These are phyloP conservation scores for Blastobasis lacticolella DNA, from an alignment of 2,888 invertebrate species.

Conservation along the genomic window DNA sequence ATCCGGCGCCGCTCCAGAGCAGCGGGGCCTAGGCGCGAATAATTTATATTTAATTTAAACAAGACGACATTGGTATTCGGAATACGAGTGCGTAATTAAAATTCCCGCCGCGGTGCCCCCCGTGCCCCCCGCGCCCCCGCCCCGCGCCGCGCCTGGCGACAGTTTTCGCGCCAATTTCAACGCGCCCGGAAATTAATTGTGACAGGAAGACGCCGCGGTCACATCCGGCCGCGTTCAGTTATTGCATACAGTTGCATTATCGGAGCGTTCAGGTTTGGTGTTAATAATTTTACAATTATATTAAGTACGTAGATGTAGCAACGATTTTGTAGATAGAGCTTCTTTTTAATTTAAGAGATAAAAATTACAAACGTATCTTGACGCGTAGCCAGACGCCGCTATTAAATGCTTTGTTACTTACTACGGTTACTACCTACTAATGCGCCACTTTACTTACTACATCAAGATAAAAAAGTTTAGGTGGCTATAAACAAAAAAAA, in stretches of 20 bases:
- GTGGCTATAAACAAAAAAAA: no score
- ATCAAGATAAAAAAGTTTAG: no score
- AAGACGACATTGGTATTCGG: conserved; percentile 74
- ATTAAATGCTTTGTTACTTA: no score
- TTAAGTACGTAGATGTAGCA: conserved; percentile 22
- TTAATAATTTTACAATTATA: conserved; percentile 1
- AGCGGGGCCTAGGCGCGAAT: conserved; percentile 68
- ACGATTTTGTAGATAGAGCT: no score
- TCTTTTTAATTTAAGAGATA: no score
- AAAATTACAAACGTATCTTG: no score
- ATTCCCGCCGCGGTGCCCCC: conserved; percentile 66
- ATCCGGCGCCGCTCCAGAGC: conserved; percentile 49
- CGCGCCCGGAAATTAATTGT: conserved; percentile 74
- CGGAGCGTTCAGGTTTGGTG: conserved; percentile 25
- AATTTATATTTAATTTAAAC: conserved; percentile 75
- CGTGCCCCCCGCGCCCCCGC: conserved; percentile 27
- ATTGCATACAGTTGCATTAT: conserved; percentile 47
- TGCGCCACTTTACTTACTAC: no score
- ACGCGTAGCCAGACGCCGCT: no score
- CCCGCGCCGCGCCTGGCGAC: conserved; percentile 48
- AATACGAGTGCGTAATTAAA: conserved; percentile 74
- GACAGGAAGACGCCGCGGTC: conserved; percentile 73
- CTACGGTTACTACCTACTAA: no score
- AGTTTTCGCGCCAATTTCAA: conserved; percentile 75
- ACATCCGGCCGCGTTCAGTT: conserved; percentile 68